A percentile compares a stretch with the other conserved stretches of the same genome.
Conservation (phyloP, 2,888 invertebrate genomes). For the Cataglyphis albicans region DNA sequence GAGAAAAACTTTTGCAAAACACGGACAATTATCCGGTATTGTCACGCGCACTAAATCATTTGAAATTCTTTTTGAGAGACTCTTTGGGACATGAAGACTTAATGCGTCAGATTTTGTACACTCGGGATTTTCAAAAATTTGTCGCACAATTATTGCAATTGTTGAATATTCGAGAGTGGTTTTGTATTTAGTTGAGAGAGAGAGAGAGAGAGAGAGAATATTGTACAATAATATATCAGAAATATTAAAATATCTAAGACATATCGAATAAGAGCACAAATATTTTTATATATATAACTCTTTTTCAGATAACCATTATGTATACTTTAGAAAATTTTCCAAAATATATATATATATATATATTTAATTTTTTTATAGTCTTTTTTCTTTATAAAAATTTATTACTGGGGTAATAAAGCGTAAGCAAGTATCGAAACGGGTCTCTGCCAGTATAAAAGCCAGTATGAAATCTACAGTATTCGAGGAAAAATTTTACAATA, state of each 20-base stretch:
- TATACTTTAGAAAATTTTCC: not conserved
- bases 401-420: conserved; percentile 31
- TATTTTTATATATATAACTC: not conserved
- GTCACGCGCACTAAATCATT: not conserved
- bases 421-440: conserved; percentile 3
- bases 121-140: not conserved
- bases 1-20: conserved; percentile 2
- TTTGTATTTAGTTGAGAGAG: not conserved
- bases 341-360: not conserved
- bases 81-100: not conserved
- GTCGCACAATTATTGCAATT: not conserved
- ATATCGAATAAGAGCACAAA: not conserved
- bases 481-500: not conserved
- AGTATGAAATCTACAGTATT: not conserved
- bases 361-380: not conserved
- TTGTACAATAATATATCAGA: not conserved
- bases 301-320: not conserved
- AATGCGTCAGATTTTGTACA: not conserved
- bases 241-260: not conserved
- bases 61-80: conserved; percentile 33
- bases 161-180: not conserved
- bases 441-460: conserved; percentile 38
- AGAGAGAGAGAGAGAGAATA: too few relatives aligned
- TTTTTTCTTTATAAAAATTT: not conserved
- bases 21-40: not conserved